phyloP scores from a whole-genome alignment of 2,888 invertebrate genomes.

The Carterocephalus palaemon region DNA sequence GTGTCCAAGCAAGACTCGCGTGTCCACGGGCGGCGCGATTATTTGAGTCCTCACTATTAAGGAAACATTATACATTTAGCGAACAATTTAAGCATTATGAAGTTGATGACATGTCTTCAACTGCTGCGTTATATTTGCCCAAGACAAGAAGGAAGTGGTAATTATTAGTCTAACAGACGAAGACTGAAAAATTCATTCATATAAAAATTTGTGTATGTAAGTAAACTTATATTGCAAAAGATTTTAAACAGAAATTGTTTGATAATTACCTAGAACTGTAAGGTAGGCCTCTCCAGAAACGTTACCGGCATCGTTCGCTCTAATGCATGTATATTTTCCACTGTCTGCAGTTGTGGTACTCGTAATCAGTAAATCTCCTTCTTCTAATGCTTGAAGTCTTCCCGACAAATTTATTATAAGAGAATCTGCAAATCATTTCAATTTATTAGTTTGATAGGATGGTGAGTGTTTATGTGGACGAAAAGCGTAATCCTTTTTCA shows the following conservation, averaged over 20 bases:
- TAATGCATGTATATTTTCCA: slow-evolving; percentile 92
- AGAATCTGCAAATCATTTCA: slow-evolving; percentile 57
- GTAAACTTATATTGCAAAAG: no score
- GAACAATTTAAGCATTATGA: no score
- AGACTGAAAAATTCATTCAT: slow-evolving; percentile 41
- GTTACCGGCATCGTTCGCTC: slow-evolving; percentile 93
- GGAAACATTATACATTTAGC: no score
- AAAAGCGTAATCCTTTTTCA: no score
- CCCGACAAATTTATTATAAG: slow-evolving; percentile 79
- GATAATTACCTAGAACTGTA: slow-evolving; percentile 90
- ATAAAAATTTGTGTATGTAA: slow-evolving; percentile 3
- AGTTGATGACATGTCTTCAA: no score
- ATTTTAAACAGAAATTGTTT: no score
- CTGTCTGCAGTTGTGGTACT: slow-evolving; percentile 90
- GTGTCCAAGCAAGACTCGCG: slow-evolving; percentile 93
- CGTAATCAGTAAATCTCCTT: slow-evolving; percentile 92
- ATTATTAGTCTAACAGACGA: no score
- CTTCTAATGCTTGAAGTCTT: slow-evolving; percentile 90
- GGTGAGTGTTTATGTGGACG: no score
- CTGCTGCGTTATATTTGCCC: no score
- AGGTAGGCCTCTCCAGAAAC: slow-evolving; percentile 90
- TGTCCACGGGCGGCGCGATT: slow-evolving; percentile 94
- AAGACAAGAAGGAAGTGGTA: no score
- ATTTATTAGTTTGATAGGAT: no score
- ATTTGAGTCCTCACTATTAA: slow-evolving; percentile 94